Evolutionary conservation across 1,140 invertebrate genomes (phyloP).

Genomic region (Subanguina moxae): DNA sequence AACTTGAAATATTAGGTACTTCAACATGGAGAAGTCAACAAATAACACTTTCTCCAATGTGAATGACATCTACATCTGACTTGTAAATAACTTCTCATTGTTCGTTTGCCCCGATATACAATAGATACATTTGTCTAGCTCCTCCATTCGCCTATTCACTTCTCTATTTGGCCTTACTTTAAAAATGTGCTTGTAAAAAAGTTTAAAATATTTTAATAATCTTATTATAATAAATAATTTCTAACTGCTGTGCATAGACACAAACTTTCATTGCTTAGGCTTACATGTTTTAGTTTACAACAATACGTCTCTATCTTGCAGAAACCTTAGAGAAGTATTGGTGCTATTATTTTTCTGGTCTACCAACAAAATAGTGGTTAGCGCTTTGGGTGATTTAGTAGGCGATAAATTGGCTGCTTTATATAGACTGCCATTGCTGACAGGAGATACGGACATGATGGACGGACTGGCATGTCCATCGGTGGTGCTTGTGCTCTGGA

Average conservation of each 20-base stretch:
- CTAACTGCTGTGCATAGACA: no score
- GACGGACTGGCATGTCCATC: no score
- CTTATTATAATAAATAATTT: no score
- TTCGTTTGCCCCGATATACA: not conserved
- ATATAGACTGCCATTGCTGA: not conserved
- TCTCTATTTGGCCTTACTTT: no score
- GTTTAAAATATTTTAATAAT: no score
- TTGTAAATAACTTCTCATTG: not conserved
- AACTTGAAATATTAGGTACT: not conserved
- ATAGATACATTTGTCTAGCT: no score
- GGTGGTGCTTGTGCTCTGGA: no score
- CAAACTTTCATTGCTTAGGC: no score
- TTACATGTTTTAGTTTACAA: not conserved
- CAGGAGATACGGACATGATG: no score
- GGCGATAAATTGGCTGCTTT: not conserved
- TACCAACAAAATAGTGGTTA: not conserved
- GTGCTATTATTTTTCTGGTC: not conserved
- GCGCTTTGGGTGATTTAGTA: not conserved
- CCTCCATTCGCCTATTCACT: no score
- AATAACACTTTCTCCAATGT: not conserved
- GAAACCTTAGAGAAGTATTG: not conserved
- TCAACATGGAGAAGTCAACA: constrained; percentile 1
- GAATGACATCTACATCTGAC: not conserved
- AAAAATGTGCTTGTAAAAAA: no score
- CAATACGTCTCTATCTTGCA: not conserved